phyloP scores from a whole-genome alignment of 1,140 invertebrate genomes.

The Brachionus asplanchnoidis region DNA sequence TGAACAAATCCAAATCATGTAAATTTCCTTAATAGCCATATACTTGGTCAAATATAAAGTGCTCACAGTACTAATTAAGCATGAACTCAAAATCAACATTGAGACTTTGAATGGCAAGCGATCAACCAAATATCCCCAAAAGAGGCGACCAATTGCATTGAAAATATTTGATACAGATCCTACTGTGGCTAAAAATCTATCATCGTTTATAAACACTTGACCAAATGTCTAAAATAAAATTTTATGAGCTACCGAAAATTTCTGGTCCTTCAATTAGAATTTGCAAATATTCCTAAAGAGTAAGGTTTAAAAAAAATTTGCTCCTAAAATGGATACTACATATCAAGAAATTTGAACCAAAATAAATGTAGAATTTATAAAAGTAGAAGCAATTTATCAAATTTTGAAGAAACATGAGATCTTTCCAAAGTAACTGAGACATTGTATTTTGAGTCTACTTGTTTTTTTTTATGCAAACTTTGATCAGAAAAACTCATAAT shows the following conservation, averaged over 20 bases:
- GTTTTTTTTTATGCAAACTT: too few relatives aligned
- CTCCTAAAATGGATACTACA: too few relatives aligned
- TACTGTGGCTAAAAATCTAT: constrained; percentile 58
- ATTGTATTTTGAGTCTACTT: too few relatives aligned
- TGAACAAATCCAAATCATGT: constrained; percentile 47
- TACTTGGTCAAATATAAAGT: constrained; percentile 22
- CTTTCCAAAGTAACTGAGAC: too few relatives aligned
- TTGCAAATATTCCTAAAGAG: too few relatives aligned
- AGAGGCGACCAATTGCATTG: constrained; percentile 57
- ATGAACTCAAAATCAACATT: constrained; percentile 16
- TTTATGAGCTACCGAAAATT: too few relatives aligned
- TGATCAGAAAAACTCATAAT: too few relatives aligned
- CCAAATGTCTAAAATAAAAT: constrained; percentile 53
- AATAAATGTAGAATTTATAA: too few relatives aligned
- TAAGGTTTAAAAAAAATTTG: too few relatives aligned
- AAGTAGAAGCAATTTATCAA: too few relatives aligned
- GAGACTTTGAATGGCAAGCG: constrained; percentile 53
- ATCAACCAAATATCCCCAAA: constrained; percentile 58
- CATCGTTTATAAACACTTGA: constrained; percentile 58
- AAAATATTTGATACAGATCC: constrained; percentile 59
- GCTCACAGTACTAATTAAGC: not conserved
- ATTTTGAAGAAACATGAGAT: too few relatives aligned
- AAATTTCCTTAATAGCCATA: constrained; percentile 45
- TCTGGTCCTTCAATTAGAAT: not conserved
- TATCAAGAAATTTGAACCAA: too few relatives aligned